These are phyloP conservation scores for Radopholus similis DNA, from an alignment of 1,140 invertebrate genomes.

Conservation along the genomic window DNA sequence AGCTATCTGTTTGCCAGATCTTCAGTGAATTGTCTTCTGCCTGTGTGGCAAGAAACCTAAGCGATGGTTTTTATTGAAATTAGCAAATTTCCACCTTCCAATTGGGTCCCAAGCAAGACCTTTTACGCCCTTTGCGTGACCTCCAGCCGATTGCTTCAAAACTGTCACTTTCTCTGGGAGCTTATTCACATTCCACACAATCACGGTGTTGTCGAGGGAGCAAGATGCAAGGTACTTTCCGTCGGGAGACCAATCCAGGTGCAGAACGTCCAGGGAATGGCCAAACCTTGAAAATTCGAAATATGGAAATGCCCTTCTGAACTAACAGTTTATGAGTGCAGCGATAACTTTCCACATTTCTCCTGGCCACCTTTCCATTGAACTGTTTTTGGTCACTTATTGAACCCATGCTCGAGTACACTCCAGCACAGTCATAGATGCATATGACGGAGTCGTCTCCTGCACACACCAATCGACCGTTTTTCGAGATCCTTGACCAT, in stretches of 20 bases:
- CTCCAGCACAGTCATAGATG: constrained; percentile 22
- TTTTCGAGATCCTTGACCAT: constrained; percentile 3
- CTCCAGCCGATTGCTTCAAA: constrained; percentile 13
- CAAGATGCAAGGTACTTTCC: constrained; percentile 23
- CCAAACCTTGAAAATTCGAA: constrained; percentile 15
- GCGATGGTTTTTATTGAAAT: background rate
- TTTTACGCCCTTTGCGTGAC: constrained; percentile 18
- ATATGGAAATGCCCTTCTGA: background rate
- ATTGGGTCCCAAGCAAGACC: constrained; percentile 25
- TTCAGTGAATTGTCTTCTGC: constrained; percentile 25
- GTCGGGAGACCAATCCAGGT: constrained; percentile 29
- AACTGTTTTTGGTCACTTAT: background rate
- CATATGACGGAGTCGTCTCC: constrained; percentile 25
- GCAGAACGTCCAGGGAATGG: constrained; percentile 20
- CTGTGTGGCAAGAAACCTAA: constrained; percentile 23
- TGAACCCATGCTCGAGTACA: background rate
- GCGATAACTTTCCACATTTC: constrained; percentile 12
- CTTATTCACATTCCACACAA: constrained; percentile 25
- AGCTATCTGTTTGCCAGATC: constrained; percentile 29
- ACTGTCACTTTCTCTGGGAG: constrained; percentile 20
- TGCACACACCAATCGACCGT: constrained; percentile 15
- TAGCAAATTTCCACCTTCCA: constrained; percentile 2
- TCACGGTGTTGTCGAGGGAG: constrained; percentile 23
- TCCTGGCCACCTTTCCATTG: background rate
- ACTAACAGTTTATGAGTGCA: constrained; percentile 21